Conservation (phyloP, 2,888 invertebrate genomes). For the Ganaspis brasiliensis region DNA sequence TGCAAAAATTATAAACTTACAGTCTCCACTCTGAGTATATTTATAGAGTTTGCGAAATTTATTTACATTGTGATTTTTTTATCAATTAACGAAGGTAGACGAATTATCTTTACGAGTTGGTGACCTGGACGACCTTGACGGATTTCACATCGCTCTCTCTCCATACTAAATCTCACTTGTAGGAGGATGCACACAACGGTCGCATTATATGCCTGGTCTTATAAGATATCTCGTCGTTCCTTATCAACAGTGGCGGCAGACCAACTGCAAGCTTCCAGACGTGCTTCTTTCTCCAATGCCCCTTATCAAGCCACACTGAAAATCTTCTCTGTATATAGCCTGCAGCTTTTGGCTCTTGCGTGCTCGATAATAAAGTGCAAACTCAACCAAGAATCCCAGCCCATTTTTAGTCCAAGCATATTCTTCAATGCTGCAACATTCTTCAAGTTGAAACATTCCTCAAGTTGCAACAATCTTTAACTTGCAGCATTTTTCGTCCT, state of each 20-base stretch:
- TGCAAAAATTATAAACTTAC: no score
- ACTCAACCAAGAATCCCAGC: background rate
- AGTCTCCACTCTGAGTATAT: no score
- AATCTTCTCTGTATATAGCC: conserved; percentile 33
- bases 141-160: background rate
- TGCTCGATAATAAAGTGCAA: conserved; percentile 52
- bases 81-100: conserved; percentile 17
- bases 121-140: conserved; percentile 31
- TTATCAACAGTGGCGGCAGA: conserved; percentile 59
- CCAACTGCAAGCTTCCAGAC: conserved; percentile 66
- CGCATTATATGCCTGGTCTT: conserved; percentile 62
- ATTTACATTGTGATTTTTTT: background rate
- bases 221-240: conserved; percentile 52
- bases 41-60: conserved; percentile 12
- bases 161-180: conserved; percentile 29
- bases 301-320: conserved; percentile 42
- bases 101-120: conserved; percentile 10
- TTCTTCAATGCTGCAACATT: background rate
- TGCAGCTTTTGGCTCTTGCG: conserved; percentile 61
- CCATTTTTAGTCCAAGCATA: background rate
- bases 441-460: no score
- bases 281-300: conserved; percentile 55
- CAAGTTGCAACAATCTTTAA: background rate
- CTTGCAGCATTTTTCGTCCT: conserved; percentile 8
- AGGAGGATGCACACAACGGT: conserved; percentile 63